Evolutionary conservation across 2,888 invertebrate species (phyloP).

Genomic region (Thymelicus acteon): DNA sequence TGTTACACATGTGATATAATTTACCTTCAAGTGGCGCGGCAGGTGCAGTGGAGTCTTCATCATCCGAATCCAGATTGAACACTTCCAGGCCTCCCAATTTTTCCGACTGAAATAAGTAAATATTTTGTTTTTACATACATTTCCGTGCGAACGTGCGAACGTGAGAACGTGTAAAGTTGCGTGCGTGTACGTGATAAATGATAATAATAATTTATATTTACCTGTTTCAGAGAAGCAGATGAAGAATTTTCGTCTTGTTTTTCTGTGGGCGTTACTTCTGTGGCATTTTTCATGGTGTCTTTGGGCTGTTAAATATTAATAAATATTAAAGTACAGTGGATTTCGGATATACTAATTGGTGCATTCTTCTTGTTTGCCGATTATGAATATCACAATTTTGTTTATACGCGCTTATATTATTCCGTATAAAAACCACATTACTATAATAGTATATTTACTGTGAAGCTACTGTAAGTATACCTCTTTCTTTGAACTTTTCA

Average conservation of each 20-base stretch:
- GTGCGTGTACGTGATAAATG: not conserved
- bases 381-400: too few relatives aligned
- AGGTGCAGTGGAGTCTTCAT: constrained; percentile 63
- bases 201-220: not conserved
- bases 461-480: too few relatives aligned
- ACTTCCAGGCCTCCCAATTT: constrained; percentile 64
- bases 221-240: not conserved
- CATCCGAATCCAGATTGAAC: constrained; percentile 84
- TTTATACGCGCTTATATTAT: too few relatives aligned
- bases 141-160: too few relatives aligned
- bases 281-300: not conserved
- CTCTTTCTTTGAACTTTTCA: too few relatives aligned
- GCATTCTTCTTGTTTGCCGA: too few relatives aligned
- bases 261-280: not conserved
- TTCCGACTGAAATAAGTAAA: constrained; percentile 39
- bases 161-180: too few relatives aligned
- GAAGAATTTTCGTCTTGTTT: not conserved
- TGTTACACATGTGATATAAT: not conserved
- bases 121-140: not conserved
- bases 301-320: not conserved
- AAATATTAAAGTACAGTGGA: too few relatives aligned
- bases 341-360: too few relatives aligned
- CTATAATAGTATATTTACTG: too few relatives aligned
- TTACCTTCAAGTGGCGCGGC: constrained; percentile 41
- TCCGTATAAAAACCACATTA: too few relatives aligned